Percentiles rank a stretch among this genome's conserved stretches.
Conservation (phyloP, 1,140 invertebrate genomes). For the Zophobas morio region DNA sequence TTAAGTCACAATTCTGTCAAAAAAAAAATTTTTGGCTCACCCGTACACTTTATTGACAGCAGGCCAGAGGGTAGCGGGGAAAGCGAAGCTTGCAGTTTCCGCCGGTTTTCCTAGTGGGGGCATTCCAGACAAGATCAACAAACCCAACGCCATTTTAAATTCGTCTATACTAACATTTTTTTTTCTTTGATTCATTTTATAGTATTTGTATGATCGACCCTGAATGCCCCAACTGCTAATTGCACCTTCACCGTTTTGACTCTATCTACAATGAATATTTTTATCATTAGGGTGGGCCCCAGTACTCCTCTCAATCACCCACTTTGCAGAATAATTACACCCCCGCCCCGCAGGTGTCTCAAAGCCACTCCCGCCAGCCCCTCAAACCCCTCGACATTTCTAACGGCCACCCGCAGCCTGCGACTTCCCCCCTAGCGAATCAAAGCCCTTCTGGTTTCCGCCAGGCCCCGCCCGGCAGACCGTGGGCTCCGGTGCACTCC, state of each 20-base stretch:
- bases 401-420: slow-evolving; percentile 56
- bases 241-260: slow-evolving; percentile 1
- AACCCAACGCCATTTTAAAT: too few species aligned
- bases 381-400: slow-evolving; percentile 59
- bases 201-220: neutral
- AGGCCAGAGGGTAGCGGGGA: slow-evolving; percentile 4
- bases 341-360: slow-evolving; percentile 47
- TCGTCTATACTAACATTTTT: too few species aligned
- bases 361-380: slow-evolving; percentile 60
- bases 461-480: slow-evolving; percentile 61
- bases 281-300: slow-evolving; percentile 60
- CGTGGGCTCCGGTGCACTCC: slow-evolving; percentile 64
- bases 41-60: neutral
- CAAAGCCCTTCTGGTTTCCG: slow-evolving; percentile 59
- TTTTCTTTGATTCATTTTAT: too few species aligned
- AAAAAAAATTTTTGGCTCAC: too few species aligned
- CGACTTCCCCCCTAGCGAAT: slow-evolving; percentile 58
- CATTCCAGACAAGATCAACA: too few species aligned
- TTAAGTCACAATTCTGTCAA: neutral
- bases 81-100: neutral
- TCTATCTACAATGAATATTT: slow-evolving; percentile 37
- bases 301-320: slow-evolving; percentile 57
- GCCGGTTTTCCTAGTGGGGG: neutral
- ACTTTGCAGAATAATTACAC: slow-evolving; percentile 59
- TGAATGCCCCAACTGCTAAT: slow-evolving; percentile 4